Conservation (phyloP, 2,113 vertebrate genomes). For the Promerops cafer region DNA sequence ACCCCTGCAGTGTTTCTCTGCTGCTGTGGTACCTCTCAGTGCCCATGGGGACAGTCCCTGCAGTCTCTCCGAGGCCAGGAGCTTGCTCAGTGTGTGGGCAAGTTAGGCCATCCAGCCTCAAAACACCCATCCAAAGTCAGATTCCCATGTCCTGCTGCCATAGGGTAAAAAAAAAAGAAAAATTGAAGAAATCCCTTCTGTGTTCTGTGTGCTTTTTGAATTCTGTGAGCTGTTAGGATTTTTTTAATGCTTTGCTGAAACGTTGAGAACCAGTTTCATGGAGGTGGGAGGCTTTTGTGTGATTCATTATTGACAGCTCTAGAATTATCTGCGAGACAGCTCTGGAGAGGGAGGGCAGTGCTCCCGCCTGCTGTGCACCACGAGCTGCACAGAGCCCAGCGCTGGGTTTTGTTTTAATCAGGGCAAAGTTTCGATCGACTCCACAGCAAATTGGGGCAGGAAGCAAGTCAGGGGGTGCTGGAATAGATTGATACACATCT, state of each 20-base stretch:
- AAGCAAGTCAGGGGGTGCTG: background rate
- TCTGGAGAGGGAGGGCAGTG: background rate
- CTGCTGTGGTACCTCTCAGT: background rate
- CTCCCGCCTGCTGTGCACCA: background rate
- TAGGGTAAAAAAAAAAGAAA: rapidly evolving
- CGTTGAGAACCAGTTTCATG: background rate
- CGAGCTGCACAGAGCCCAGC: background rate
- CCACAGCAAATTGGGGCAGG: background rate
- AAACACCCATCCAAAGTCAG: background rate
- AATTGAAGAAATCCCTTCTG: background rate
- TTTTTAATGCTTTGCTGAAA: background rate
- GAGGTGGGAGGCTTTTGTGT: background rate
- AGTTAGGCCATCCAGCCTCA: background rate
- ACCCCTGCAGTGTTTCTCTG: background rate
- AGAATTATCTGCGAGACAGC: background rate
- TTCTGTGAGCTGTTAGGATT: background rate
- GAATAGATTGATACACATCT: rapidly evolving
- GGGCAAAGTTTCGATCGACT: rapidly evolving
- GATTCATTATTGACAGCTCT: background rate
- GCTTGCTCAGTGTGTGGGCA: rapidly evolving
- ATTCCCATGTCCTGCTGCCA: rapidly evolving
- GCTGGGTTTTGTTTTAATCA: background rate
- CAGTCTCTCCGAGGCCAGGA: rapidly evolving
- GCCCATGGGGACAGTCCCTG: background rate
- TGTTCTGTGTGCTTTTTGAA: background rate